Conservation (phyloP, 2,888 invertebrate genomes). For the Eurytoma adleriae region DNA sequence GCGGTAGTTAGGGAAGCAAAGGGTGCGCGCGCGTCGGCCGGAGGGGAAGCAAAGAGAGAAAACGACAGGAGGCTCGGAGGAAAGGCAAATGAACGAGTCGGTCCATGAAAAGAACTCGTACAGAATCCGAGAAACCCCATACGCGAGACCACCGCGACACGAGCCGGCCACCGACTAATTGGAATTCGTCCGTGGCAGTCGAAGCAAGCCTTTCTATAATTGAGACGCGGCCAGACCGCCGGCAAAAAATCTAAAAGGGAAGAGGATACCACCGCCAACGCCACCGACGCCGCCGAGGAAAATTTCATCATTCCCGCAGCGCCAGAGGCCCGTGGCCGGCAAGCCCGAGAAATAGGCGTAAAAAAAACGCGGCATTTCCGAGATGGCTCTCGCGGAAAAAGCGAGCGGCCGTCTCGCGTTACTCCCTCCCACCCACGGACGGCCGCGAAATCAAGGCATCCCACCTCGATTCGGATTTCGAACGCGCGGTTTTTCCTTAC, state of each 20-base stretch:
- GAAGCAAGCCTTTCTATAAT: conserved; percentile 76
- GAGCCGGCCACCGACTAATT: conserved; percentile 74
- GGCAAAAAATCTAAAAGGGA: conserved; percentile 69
- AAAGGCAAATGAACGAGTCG: conserved; percentile 75
- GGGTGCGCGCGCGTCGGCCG: conserved; percentile 2
- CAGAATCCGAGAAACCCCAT: conserved; percentile 76
- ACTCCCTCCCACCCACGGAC: not conserved
- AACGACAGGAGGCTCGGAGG: conserved; percentile 63
- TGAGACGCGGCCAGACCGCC: conserved; percentile 74
- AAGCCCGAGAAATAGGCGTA: not conserved
- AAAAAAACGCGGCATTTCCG: conserved; percentile 23
- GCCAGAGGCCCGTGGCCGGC: not conserved
- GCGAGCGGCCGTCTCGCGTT: conserved; percentile 48
- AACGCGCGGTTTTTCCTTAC: conserved; percentile 54
- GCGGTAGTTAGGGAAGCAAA: conserved; percentile 27
- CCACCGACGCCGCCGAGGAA: conserved; percentile 64
- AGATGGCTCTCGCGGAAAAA: conserved; percentile 31
- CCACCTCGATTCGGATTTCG: conserved; percentile 55
- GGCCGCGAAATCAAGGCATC: conserved; percentile 40
- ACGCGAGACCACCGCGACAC: conserved; percentile 69
- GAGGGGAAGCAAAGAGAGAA: conserved; percentile 50
- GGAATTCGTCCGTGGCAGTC: conserved; percentile 75
- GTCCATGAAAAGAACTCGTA: conserved; percentile 75
- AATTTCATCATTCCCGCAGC: conserved; percentile 59
- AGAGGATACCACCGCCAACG: conserved; percentile 65